These are phyloP conservation scores for Anoncus sp. DNA, from an alignment of 2,888 invertebrate species.

Conservation along the genomic window DNA sequence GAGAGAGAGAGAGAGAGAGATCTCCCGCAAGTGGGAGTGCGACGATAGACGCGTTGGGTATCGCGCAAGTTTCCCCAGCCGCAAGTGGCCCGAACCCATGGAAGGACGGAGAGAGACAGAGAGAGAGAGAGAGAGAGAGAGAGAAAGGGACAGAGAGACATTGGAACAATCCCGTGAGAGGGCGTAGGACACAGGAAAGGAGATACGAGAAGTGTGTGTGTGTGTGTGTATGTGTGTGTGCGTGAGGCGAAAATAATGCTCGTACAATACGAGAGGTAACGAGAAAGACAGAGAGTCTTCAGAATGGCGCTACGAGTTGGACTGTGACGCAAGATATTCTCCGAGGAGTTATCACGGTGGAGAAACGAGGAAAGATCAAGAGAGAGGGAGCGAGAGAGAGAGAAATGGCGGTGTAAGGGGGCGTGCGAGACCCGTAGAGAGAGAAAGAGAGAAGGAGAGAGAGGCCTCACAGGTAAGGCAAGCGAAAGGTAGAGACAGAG, in stretches of 20 bases:
- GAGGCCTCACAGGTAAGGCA: slow-evolving; percentile 54
- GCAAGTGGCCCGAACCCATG: too few relatives aligned
- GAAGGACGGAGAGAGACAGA: too few relatives aligned
- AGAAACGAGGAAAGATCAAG: slow-evolving; percentile 21
- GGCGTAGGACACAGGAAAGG: slow-evolving; percentile 4
- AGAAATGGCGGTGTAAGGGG: slow-evolving; percentile 37
- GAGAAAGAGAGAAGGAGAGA: slow-evolving; percentile 15
- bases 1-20: too few relatives aligned
- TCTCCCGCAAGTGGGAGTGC: not conserved
- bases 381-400: slow-evolving; percentile 24
- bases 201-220: slow-evolving; percentile 1
- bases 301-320: slow-evolving; percentile 2
- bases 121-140: slow-evolving; percentile 61
- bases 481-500: slow-evolving; percentile 34
- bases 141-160: slow-evolving; percentile 21
- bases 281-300: slow-evolving; percentile 25
- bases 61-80: too few relatives aligned
- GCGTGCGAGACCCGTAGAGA: slow-evolving; percentile 38
- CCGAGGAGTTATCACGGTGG: slow-evolving; percentile 25
- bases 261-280: slow-evolving; percentile 16
- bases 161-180: slow-evolving; percentile 3
- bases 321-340: slow-evolving; percentile 37
- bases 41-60: slow-evolving; percentile 41
- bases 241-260: slow-evolving; percentile 35
- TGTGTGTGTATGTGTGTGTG: too few relatives aligned